These are phyloP conservation scores for Nannoperca australis DNA, from an alignment of 2,797 vertebrate genomes.

Conservation along the genomic window DNA sequence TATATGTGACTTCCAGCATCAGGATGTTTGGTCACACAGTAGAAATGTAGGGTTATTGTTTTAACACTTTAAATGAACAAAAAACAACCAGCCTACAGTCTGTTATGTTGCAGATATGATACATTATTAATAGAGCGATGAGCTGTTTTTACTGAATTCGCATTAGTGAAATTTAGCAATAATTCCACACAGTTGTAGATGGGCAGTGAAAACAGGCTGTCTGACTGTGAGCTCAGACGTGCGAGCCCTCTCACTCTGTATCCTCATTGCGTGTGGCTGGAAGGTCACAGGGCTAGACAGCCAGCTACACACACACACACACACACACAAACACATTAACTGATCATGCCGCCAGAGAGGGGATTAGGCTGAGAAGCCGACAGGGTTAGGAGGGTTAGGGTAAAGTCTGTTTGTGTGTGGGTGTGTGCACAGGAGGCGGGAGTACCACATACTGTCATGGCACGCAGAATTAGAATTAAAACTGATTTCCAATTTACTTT, in stretches of 20 bases:
- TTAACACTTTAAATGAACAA: conserved; percentile 3
- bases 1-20: background rate
- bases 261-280: conserved; percentile 80
- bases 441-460: conserved; percentile 52
- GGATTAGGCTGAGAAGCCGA: conserved; percentile 79
- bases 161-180: conserved; percentile 33
- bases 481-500: conserved; percentile 70
- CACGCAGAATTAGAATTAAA: conserved; percentile 70
- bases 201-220: conserved; percentile 65
- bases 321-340: conserved; percentile 71
- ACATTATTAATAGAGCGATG: conserved; percentile 2
- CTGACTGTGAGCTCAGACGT: conserved; percentile 74
- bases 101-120: conserved; percentile 9
- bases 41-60: background rate
- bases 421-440: conserved; percentile 38
- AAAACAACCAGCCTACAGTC: background rate
- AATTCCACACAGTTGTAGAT: conserved; percentile 39
- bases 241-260: conserved; percentile 69
- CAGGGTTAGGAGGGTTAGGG: conserved; percentile 73
- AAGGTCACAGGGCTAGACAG: conserved; percentile 83
- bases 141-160: conserved; percentile 13
- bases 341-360: conserved; percentile 78
- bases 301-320: conserved; percentile 50
- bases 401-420: conserved; percentile 61
- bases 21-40: background rate